Percentiles rank a stretch among this genome's conserved stretches.
Evolutionary conservation across 1,140 invertebrate genomes (phyloP).

Genomic region (Meloidogyne chitwoodi): DNA sequence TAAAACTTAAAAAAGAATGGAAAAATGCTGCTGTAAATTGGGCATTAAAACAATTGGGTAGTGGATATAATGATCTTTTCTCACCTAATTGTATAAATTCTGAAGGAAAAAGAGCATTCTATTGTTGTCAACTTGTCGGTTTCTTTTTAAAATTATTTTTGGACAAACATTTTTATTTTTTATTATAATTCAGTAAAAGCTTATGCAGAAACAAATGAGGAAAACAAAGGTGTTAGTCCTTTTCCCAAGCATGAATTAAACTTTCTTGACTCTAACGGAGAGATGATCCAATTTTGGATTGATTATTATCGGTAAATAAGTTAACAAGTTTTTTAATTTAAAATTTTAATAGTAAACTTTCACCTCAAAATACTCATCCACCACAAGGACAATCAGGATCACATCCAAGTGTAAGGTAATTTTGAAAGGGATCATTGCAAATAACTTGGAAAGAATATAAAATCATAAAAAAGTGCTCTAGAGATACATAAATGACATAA

Average conservation of each 20-base stretch:
- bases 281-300: conserved; percentile 8
- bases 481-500: too few species aligned
- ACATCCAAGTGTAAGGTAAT: conserved; percentile 60
- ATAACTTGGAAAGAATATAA: too few species aligned
- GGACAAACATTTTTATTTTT: not conserved
- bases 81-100: conserved; percentile 53
- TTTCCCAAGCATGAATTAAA: conserved; percentile 11
- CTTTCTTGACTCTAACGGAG: conserved; percentile 3
- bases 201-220: conserved; percentile 9
- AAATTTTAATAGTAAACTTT: conserved; percentile 6
- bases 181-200: not conserved
- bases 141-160: not conserved
- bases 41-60: conserved; percentile 41
- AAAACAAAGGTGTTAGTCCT: conserved; percentile 5
- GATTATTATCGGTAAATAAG: conserved; percentile 7
- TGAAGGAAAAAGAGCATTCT: conserved; percentile 14
- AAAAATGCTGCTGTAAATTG: conserved; percentile 3
- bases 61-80: conserved; percentile 60
- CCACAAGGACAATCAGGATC: conserved; percentile 8
- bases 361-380: not conserved
- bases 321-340: not conserved
- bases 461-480: too few species aligned
- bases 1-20: conserved; percentile 3
- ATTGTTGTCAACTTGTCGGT: conserved; percentile 15
- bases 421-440: too few species aligned